phyloP scores from a whole-genome alignment of 2,888 invertebrate genomes.

The Drosophila rubida region DNA sequence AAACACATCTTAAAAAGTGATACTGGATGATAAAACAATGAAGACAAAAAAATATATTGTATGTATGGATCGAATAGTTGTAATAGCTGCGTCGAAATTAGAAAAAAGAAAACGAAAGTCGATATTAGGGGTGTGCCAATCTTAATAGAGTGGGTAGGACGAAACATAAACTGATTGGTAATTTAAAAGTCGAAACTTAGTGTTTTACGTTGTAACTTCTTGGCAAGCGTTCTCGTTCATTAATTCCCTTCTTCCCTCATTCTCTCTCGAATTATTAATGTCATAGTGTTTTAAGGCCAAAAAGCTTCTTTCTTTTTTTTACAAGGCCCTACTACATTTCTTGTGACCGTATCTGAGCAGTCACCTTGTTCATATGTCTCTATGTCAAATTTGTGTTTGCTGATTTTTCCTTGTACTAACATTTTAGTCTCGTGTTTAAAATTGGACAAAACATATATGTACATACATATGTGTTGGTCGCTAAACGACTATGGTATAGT shows the following conservation, averaged over 20 bases:
- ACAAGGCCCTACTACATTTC: slow-evolving; percentile 42
- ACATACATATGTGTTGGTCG: slow-evolving; percentile 44
- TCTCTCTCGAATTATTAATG: slow-evolving; percentile 35
- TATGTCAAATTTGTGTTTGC: slow-evolving; percentile 37
- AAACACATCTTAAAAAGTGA: slow-evolving; percentile 73
- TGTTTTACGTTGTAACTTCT: slow-evolving; percentile 57
- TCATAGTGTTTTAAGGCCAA: slow-evolving; percentile 54
- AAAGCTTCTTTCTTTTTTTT: slow-evolving; percentile 35
- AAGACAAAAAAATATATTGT: slow-evolving; percentile 32
- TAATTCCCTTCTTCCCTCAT: slow-evolving; percentile 35
- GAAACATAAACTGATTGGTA: slow-evolving; percentile 65
- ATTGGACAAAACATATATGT: slow-evolving; percentile 67
- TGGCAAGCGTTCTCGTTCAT: slow-evolving; percentile 66
- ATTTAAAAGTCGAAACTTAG: slow-evolving; percentile 64
- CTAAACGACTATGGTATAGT: slow-evolving; percentile 37
- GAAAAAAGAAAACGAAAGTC: slow-evolving; percentile 15
- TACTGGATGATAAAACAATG: slow-evolving; percentile 48
- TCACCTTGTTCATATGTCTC: slow-evolving; percentile 31
- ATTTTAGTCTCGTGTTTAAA: slow-evolving; percentile 60
- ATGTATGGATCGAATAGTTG: slow-evolving; percentile 23
- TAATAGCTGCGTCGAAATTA: slow-evolving; percentile 36
- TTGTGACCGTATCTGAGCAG: slow-evolving; percentile 40
- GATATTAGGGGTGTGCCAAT: slow-evolving; percentile 18
- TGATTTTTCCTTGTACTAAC: slow-evolving; percentile 43
- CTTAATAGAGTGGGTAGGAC: slow-evolving; percentile 43